These are phyloP conservation scores for Amphipoea oculea DNA, from an alignment of 2,888 invertebrate species.

Conservation along the genomic window DNA sequence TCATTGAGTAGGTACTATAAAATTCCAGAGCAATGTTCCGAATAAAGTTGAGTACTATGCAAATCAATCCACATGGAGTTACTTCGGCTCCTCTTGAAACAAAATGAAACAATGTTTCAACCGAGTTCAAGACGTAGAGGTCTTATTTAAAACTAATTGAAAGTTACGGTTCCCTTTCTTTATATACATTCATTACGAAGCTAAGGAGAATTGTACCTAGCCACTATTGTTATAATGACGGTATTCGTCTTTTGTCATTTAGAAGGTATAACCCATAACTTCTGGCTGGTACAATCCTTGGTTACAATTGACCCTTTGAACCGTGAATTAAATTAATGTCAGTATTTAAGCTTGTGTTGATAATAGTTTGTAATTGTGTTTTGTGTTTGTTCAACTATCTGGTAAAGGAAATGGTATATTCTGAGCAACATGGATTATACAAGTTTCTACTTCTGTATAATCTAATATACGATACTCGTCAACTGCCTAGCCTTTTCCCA, in stretches of 20 bases:
- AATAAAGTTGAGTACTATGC: conserved; percentile 52
- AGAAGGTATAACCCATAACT: conserved; percentile 20
- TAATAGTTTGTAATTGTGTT: conserved; percentile 17
- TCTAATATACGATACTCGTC: not conserved
- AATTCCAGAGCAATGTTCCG: conserved; percentile 20
- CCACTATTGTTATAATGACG: conserved; percentile 10
- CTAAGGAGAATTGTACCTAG: not conserved
- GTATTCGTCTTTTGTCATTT: conserved; percentile 25
- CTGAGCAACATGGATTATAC: not conserved
- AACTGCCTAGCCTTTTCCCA: too few relatives aligned
- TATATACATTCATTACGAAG: not conserved
- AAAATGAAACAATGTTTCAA: conserved; percentile 51
- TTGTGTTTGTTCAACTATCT: conserved; percentile 29
- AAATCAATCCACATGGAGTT: conserved; percentile 56
- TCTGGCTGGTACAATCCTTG: conserved; percentile 15
- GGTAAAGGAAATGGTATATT: not conserved
- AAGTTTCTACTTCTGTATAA: too few relatives aligned
- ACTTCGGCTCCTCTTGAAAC: conserved; percentile 32
- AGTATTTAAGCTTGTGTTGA: conserved; percentile 18
- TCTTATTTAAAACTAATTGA: conserved; percentile 55
- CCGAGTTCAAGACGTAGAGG: conserved; percentile 32
- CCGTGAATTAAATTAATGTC: conserved; percentile 26
- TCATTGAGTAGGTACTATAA: conserved; percentile 16
- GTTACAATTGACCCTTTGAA: conserved; percentile 29
- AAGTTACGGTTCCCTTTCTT: conserved; percentile 38